Evolutionary conservation across 2,113 vertebrate species (phyloP).

Genomic region (Platichthys flesus): DNA sequence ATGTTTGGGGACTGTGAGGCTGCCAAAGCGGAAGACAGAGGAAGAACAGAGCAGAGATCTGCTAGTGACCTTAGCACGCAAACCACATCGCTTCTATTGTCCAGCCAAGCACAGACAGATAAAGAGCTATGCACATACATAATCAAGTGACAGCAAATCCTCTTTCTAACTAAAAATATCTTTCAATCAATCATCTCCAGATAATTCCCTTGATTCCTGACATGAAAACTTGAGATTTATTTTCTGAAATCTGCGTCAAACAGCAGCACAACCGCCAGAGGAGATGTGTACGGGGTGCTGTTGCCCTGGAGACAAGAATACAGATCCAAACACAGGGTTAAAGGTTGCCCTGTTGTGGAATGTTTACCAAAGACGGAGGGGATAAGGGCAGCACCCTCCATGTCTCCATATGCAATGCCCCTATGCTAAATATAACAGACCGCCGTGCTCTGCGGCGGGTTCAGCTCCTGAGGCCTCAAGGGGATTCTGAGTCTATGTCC

Average conservation of each 20-base stretch:
- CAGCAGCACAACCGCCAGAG: background rate
- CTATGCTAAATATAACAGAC: slow-evolving; percentile 58
- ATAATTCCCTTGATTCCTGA: background rate
- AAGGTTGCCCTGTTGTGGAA: slow-evolving; percentile 50
- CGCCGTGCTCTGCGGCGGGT: slow-evolving; percentile 21
- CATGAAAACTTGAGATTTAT: background rate
- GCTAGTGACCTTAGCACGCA: slow-evolving; percentile 79
- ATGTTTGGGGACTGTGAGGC: slow-evolving; percentile 75
- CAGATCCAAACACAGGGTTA: slow-evolving; percentile 64
- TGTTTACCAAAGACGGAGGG: slow-evolving; percentile 45
- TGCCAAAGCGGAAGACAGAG: slow-evolving; percentile 76
- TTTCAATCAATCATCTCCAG: slow-evolving; percentile 34
- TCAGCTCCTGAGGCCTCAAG: slow-evolving; percentile 9
- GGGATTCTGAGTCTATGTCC: slow-evolving; percentile 20
- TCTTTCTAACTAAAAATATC: slow-evolving; percentile 56
- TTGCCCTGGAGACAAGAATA: slow-evolving; percentile 52
- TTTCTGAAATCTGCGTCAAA: slow-evolving; percentile 5
- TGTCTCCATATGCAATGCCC: slow-evolving; percentile 44
- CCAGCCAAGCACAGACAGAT: slow-evolving; percentile 62
- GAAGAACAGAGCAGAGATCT: slow-evolving; percentile 76
- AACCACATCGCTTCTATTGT: slow-evolving; percentile 71
- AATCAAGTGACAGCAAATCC: slow-evolving; percentile 50
- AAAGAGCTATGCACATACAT: slow-evolving; percentile 57
- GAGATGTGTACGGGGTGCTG: slow-evolving; percentile 18
- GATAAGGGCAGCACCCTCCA: slow-evolving; percentile 38